Base-by-base conservation (phyloP, 1,140 invertebrate species). In the Lineus longissimus region DNA sequence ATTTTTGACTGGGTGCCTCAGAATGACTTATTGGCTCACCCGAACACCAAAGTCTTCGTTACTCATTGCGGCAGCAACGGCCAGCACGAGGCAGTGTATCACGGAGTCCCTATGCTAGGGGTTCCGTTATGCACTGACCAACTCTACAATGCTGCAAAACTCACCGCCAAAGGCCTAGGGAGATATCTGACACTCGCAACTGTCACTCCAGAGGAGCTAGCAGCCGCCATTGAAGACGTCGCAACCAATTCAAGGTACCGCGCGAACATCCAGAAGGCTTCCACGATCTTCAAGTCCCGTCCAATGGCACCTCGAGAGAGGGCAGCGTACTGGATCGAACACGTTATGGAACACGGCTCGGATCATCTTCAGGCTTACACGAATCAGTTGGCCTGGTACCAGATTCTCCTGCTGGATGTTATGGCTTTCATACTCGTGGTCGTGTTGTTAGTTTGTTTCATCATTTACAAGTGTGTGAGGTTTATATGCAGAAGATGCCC, bases 1-100 rank as follows among this genome's bases (percentile, higher is more conserved):
- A 81, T 90, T 0, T 86, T 85, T 0, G 85, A 87, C 47, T 93
- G 91, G 90, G 80, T 91, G 67, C 90, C 91, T 0, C 91, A 93
- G 75, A 90, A 91, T 73, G 90, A 92, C 74, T 84, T 93, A 31
- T 81, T 92, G 33, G 89, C 85, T 85, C 72, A 76, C 61, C 64
- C 67, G 13, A 71, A 74, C n/a, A 70, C 68, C 19, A 64, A 86
- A 33, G 86, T 85, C 0, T 91, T 91, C 63, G 85, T 91, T 62
- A 87, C 88, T 0, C 90, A 93, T 69, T 88, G 86, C 23, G 91
- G 90, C 0, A 84, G 90, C 36, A 84, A 90, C 72, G 87, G 90
- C 19, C 87, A 86, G 0, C 88, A 87, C 41, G 91, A 93, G 77
- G 86, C 89, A 7, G 83, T 90, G 54, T 86, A 89, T 69, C 89